Evolutionary conservation across 2,888 invertebrate species (phyloP).

Genomic region (Eristalinus sepulchralis): DNA sequence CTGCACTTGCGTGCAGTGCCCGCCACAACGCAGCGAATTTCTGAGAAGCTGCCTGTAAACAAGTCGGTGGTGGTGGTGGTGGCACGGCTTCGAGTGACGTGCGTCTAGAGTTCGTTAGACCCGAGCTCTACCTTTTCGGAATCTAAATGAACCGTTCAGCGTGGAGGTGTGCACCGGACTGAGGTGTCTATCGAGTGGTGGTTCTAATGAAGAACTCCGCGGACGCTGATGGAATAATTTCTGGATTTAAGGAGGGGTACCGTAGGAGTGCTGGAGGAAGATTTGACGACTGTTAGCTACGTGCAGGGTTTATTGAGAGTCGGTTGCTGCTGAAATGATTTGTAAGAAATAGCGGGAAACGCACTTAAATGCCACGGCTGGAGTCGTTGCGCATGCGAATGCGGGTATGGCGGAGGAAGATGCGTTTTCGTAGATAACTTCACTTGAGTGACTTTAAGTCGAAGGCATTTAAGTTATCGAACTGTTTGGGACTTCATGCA

Average conservation of each 20-base stretch:
- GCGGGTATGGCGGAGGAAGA: neutral
- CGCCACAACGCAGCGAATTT: slow-evolving; percentile 11
- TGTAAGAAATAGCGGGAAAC: neutral
- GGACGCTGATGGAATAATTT: slow-evolving; percentile 52
- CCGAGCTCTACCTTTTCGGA: slow-evolving; percentile 36
- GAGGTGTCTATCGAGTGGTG: slow-evolving; percentile 18
- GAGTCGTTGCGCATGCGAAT: neutral
- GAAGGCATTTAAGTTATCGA: neutral
- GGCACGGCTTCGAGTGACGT: slow-evolving; percentile 3
- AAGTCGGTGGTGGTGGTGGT: slow-evolving; percentile 1
- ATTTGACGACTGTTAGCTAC: slow-evolving; percentile 27
- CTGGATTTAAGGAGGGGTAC: slow-evolving; percentile 1
- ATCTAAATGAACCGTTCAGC: slow-evolving; percentile 45
- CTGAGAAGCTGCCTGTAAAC: slow-evolving; percentile 28
- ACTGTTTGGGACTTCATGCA: neutral
- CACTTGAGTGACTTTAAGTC: neutral
- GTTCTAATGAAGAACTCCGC: slow-evolving; percentile 49
- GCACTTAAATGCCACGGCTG: neutral
- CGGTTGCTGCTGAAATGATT: neutral
- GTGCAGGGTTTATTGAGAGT: slow-evolving; percentile 19
- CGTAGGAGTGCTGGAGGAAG: neutral
- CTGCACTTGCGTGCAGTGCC: slow-evolving; percentile 37
- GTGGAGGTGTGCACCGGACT: neutral
- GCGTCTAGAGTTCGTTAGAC: slow-evolving; percentile 43
- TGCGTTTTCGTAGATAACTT: neutral